These are phyloP conservation scores for Drosophila stalkeri DNA, from an alignment of 2,888 invertebrate genomes.

Conservation along the genomic window DNA sequence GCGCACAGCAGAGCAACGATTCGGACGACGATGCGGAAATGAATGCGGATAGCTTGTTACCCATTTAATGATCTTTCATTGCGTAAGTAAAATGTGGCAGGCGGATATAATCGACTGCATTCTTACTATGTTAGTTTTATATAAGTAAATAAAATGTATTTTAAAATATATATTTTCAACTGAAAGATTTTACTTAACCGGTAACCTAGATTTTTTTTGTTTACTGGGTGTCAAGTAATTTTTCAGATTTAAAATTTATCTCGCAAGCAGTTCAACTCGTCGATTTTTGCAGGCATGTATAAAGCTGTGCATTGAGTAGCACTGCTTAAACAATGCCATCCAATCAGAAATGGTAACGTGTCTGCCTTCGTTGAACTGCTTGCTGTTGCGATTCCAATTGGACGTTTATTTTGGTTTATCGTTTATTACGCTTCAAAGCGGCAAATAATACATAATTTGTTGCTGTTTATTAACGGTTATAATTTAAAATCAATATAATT, in stretches of 20 bases:
- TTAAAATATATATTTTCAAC: background rate
- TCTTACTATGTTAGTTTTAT: too few relatives aligned
- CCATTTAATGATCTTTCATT: constrained; percentile 68
- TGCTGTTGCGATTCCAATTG: background rate
- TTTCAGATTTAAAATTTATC: background rate
- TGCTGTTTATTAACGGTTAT: constrained; percentile 43
- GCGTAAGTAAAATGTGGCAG: background rate
- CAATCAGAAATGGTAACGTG: background rate
- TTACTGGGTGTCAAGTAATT: too few relatives aligned
- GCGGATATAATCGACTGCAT: background rate
- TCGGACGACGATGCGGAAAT: constrained; percentile 84
- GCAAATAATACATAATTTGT: constrained; percentile 71
- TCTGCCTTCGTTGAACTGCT: background rate
- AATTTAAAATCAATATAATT: constrained; percentile 51
- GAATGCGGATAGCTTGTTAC: constrained; percentile 83
- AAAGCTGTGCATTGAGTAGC: background rate
- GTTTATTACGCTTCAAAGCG: constrained; percentile 65
- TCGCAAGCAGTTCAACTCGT: constrained; percentile 2
- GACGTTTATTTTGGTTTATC: constrained; percentile 36
- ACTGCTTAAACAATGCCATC: background rate
- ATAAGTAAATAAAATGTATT: background rate
- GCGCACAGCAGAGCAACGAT: constrained; percentile 74
- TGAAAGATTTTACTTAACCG: background rate
- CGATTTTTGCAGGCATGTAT: too few relatives aligned
- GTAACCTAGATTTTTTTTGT: too few relatives aligned